These are phyloP conservation scores for Drosophila yooni DNA, from an alignment of 2,888 invertebrate species.

Conservation along the genomic window DNA sequence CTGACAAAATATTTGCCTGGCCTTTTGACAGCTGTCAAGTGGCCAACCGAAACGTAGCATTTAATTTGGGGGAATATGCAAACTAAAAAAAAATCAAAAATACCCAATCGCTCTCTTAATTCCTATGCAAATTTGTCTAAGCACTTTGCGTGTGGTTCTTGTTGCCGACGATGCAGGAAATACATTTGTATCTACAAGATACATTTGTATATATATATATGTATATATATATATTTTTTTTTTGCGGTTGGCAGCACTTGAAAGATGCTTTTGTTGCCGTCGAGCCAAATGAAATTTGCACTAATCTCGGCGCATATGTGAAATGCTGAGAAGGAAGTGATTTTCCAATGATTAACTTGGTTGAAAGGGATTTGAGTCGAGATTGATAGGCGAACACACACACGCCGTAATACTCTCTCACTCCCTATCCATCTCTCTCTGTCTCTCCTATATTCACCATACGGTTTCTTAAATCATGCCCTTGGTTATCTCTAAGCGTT, in stretches of 20 bases:
- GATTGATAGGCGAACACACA: conserved; percentile 54
- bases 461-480: conserved; percentile 21
- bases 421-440: conserved; percentile 7
- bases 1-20: conserved; percentile 77
- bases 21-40: conserved; percentile 78
- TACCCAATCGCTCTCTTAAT: neutral
- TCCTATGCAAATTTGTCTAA: conserved; percentile 71
- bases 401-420: conserved; percentile 23
- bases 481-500: conserved; percentile 67
- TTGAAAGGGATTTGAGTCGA: conserved; percentile 64
- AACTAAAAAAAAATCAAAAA: neutral
- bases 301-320: conserved; percentile 60
- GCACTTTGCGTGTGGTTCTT: conserved; percentile 64
- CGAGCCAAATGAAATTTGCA: conserved; percentile 70
- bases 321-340: conserved; percentile 79
- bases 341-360: conserved; percentile 84
- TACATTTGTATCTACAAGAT: conserved; percentile 26
- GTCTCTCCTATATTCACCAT: conserved; percentile 9
- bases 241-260: conserved; percentile 52
- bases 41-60: conserved; percentile 71
- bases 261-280: conserved; percentile 42
- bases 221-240: neutral
- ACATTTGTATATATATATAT: neutral
- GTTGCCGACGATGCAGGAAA: conserved; percentile 38
- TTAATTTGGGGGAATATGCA: conserved; percentile 39